Conservation (phyloP, 2,113 vertebrate species). For the Gasterosteus nipponicus region DNA sequence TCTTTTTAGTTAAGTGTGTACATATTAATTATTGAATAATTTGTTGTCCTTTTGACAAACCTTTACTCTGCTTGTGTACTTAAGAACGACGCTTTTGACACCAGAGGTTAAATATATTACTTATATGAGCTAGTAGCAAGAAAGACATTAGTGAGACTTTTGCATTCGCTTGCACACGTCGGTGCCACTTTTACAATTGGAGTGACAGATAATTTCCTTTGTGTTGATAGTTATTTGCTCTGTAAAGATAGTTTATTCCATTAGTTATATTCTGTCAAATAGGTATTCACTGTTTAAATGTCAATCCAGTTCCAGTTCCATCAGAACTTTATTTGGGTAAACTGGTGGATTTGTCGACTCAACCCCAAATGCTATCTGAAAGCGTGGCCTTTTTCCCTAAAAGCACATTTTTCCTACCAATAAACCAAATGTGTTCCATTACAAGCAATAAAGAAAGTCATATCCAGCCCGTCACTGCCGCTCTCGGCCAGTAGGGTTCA, state of each 20-base stretch:
- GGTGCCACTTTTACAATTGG: not conserved
- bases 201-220: not conserved
- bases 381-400: not conserved
- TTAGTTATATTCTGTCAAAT: not conserved
- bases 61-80: not conserved
- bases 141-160: not conserved
- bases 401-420: not conserved
- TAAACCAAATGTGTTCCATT: not conserved
- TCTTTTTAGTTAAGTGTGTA: not conserved
- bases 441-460: not conserved
- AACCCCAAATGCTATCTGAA: not conserved
- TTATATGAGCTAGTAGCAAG: not conserved
- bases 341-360: not conserved
- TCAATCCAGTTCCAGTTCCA: not conserved
- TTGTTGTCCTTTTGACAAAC: not conserved
- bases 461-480: slow-evolving; percentile 24
- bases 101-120: slow-evolving; percentile 1
- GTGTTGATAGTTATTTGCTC: not conserved
- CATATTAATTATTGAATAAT: not conserved
- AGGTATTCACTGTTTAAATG: not conserved
- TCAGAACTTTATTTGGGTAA: not conserved
- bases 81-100: not conserved
- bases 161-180: not conserved
- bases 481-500: slow-evolving; percentile 74
- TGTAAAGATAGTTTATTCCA: not conserved